Evolutionary conservation across 2,888 invertebrate genomes (phyloP).

Genomic region (Rambutsinella grinnellia): DNA sequence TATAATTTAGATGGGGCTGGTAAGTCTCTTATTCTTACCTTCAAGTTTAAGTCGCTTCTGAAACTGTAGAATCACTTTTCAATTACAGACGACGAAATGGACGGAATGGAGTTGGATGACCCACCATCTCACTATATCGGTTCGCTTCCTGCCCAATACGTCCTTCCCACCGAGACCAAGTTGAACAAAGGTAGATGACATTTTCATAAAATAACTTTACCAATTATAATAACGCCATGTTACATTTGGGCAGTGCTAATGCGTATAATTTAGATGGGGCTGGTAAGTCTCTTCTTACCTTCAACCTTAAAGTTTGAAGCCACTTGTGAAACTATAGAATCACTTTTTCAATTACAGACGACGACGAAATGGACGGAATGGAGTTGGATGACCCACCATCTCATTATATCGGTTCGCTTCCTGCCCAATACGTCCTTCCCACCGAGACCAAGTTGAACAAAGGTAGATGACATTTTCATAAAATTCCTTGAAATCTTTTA

Average conservation of each 20-base stretch:
- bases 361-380: constrained; percentile 24
- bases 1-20: too few species aligned
- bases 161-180: constrained; percentile 33
- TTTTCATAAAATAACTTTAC: constrained; percentile 21
- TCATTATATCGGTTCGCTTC: constrained; percentile 31
- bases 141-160: constrained; percentile 35
- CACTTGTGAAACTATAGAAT: too few species aligned
- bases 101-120: constrained; percentile 19
- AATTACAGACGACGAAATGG: constrained; percentile 29
- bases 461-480: background rate
- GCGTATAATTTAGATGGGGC: too few species aligned
- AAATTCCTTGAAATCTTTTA: too few species aligned
- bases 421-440: constrained; percentile 36
- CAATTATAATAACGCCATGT: constrained; percentile 24
- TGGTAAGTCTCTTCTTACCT: too few species aligned
- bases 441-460: constrained; percentile 28
- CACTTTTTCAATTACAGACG: constrained; percentile 7
- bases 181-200: too few species aligned
- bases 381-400: constrained; percentile 23
- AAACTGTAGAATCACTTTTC: too few species aligned
- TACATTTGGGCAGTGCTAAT: too few species aligned
- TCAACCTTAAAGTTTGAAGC: too few species aligned
- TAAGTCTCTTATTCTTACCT: too few species aligned
- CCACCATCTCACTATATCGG: constrained; percentile 26
- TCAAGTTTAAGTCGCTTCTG: too few species aligned